Percentiles rank a stretch among this genome's conserved stretches.
Evolutionary conservation across 2,888 invertebrate genomes (phyloP).

Genomic region (Trichopoda pennipes): DNA sequence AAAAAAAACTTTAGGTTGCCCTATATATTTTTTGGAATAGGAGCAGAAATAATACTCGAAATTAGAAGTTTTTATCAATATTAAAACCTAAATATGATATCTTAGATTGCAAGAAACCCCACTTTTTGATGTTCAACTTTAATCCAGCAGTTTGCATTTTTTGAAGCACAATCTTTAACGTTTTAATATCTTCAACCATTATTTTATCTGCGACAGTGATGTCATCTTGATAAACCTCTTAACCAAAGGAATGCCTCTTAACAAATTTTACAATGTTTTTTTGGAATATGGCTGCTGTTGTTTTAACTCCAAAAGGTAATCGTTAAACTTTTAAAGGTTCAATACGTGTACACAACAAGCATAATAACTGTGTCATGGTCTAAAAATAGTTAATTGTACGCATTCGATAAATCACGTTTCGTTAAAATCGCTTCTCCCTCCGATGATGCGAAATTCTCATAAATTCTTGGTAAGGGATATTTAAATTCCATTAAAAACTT

Average conservation of each 20-base stretch:
- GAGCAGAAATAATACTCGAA: too few species aligned
- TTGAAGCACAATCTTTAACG: slow-evolving; percentile 45
- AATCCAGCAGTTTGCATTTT: slow-evolving; percentile 64
- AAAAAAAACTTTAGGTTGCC: too few species aligned
- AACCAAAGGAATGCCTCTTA: slow-evolving; percentile 49
- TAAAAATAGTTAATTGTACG: background rate
- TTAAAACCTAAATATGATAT: slow-evolving; percentile 48
- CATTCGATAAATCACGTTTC: background rate
- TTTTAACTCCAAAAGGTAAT: slow-evolving; percentile 61
- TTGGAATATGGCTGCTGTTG: slow-evolving; percentile 59
- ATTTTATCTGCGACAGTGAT: slow-evolving; percentile 40
- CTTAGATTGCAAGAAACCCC: slow-evolving; percentile 43
- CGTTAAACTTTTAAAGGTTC: slow-evolving; percentile 59
- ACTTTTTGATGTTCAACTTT: slow-evolving; percentile 42
- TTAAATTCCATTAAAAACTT: slow-evolving; percentile 8
- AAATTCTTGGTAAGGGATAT: background rate
- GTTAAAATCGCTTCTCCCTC: background rate
- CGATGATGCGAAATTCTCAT: background rate
- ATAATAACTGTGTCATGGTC: too few species aligned
- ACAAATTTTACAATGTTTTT: slow-evolving; percentile 60
- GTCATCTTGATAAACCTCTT: slow-evolving; percentile 45
- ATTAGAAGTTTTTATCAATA: too few species aligned
- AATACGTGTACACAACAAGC: slow-evolving; percentile 4
- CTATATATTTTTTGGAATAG: too few species aligned
- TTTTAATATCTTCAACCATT: slow-evolving; percentile 35